Base-by-base conservation (phyloP, 2,797 vertebrate genomes). In the Iguana delicatissima region DNA sequence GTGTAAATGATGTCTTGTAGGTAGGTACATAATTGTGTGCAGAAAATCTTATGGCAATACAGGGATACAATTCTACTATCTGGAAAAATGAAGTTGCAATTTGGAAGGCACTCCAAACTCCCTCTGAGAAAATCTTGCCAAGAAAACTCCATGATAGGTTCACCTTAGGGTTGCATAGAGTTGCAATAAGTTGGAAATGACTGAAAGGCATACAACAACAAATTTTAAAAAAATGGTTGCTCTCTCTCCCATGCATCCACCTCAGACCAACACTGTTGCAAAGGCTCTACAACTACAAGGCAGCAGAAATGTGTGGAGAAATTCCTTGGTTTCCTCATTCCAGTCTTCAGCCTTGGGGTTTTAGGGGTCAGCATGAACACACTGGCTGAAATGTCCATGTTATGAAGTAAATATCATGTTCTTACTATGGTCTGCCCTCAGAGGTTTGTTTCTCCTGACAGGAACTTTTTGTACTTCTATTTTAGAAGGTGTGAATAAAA, bases 401-500 rank as follows among this genome's bases (percentile, higher is more conserved):
- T n/a, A 46, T 0, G n/a, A 87, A 59, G 38, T n/a, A 80, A 46
- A 22, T 46, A n/a, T 18, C 20, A 22, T n/a, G 18, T 82, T 90
- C 55, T 80, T 88, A 62, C 35, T 32, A 67, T n/a, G 59, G 67
- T 67, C 84, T 79, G 24, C 73, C 38, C 7, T 79, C 38, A 52
- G 42, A 35, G 55, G 55, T 38, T 52, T 85, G 8, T 32, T 79
- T 42, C 4, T n/a, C 46, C 62, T 52, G 6, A 5, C 3, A 42
- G 42, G 87, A 77, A 29, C 9, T 9, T n/a, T 22, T 42, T 59
- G 26, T 62, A 14, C 12, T 22, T 80, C 38, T 55, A 18, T 77
- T 91, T 88, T 50, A 88, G 14, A 91, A 88, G 64, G 7, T 10
- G 29, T 50, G 59, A n/a, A 52, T 85, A 62, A 13, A 72, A 38